Conservation (phyloP, 2,113 vertebrate genomes). For the Zeus faber region DNA sequence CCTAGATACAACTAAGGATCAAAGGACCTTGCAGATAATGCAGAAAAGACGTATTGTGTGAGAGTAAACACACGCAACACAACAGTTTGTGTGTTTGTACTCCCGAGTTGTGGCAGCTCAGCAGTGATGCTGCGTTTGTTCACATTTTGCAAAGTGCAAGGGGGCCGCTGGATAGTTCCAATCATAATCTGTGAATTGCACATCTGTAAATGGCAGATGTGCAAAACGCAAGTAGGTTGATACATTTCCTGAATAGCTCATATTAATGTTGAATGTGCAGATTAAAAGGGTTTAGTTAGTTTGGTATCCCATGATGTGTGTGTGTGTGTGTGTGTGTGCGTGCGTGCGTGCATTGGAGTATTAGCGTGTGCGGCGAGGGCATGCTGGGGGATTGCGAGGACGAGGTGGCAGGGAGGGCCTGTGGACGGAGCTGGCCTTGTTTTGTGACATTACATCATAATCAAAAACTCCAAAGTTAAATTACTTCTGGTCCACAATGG, state of each 20-base stretch:
- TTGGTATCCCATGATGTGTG: conserved; percentile 27
- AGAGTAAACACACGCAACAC: too few relatives aligned
- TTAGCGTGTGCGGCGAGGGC: not conserved
- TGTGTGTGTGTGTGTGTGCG: conserved; percentile 5
- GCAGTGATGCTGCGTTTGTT: too few relatives aligned
- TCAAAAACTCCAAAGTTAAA: not conserved
- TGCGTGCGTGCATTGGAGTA: not conserved
- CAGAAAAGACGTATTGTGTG: too few relatives aligned
- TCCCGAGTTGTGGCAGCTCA: too few relatives aligned
- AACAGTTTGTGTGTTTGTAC: too few relatives aligned
- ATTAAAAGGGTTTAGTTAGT: conserved; percentile 46
- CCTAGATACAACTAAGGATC: too few relatives aligned
- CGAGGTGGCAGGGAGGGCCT: too few relatives aligned
- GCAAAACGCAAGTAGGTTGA: conserved; percentile 32
- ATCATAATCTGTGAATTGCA: too few relatives aligned
- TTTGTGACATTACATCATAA: not conserved
- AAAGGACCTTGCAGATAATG: too few relatives aligned
- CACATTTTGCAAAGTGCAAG: conserved; percentile 3
- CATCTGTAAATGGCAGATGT: conserved; percentile 61
- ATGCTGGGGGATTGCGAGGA: not conserved
- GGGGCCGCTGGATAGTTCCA: too few relatives aligned
- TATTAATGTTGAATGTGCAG: conserved; percentile 54
- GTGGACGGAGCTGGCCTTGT: not conserved
- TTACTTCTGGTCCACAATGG: not conserved
- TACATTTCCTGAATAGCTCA: conserved; percentile 34